Evolutionary conservation across 2,113 vertebrate genomes (phyloP).

Genomic region (Numenius arquata): DNA sequence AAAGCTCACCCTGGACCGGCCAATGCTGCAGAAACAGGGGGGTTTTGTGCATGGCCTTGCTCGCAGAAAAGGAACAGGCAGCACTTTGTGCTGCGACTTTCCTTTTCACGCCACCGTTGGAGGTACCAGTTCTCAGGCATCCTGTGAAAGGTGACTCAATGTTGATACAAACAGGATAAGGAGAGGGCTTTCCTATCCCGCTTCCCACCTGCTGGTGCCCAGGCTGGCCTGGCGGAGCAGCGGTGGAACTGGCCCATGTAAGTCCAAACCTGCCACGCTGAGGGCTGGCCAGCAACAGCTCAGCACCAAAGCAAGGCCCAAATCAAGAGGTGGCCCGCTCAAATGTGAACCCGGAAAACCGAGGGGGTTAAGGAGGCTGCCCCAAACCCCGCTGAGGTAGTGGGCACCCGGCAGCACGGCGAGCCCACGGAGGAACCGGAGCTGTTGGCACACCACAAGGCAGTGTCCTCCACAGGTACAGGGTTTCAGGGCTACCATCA

Average conservation of each 20-base stretch:
- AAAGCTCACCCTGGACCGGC: background rate
- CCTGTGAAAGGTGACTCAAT: background rate
- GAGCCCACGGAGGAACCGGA: fast-evolving
- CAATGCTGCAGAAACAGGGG: background rate
- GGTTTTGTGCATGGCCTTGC: fast-evolving
- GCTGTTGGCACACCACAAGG: fast-evolving
- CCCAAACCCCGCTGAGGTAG: fast-evolving
- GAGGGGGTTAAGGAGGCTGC: background rate
- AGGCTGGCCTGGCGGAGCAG: too few relatives aligned
- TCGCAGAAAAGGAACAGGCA: background rate
- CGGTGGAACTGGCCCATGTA: fast-evolving
- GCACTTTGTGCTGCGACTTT: too few relatives aligned
- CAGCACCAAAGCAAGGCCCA: background rate
- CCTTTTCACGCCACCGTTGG: too few relatives aligned
- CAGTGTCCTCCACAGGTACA: fast-evolving
- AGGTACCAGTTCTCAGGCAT: too few relatives aligned
- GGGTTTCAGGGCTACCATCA: fast-evolving
- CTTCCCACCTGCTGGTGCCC: background rate
- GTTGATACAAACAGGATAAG: background rate
- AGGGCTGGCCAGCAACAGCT: background rate
- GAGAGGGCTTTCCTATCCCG: background rate
- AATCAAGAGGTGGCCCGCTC: background rate
- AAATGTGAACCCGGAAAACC: background rate
- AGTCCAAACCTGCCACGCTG: fast-evolving
- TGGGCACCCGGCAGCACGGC: background rate